Conservation (phyloP, 2,888 invertebrate species). For the Amaurobius ferox region DNA sequence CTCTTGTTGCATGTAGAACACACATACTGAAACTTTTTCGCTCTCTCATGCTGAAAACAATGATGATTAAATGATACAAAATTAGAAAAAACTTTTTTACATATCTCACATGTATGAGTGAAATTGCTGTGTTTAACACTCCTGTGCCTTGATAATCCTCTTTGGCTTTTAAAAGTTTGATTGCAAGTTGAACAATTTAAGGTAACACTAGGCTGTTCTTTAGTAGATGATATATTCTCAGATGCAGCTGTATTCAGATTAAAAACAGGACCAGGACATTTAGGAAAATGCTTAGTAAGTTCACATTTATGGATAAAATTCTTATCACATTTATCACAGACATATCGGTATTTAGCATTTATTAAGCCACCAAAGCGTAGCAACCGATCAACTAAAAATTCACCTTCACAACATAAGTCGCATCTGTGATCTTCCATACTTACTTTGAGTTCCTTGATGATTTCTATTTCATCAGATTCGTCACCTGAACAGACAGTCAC, state of each 20-base stretch:
- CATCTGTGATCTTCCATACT: constrained; percentile 27
- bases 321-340: constrained; percentile 40
- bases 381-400: constrained; percentile 38
- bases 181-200: neutral
- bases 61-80: constrained; percentile 8
- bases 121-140: neutral
- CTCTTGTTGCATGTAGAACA: constrained; percentile 12
- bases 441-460: constrained; percentile 32
- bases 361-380: constrained; percentile 40
- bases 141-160: neutral
- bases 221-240: neutral
- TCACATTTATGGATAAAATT: constrained; percentile 25
- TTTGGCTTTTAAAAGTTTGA: neutral
- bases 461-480: constrained; percentile 29
- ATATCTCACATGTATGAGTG: constrained; percentile 14
- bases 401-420: constrained; percentile 45
- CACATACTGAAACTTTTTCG: neutral
- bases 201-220: neutral
- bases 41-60: constrained; percentile 2
- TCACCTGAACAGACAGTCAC: neutral
- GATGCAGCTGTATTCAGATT: neutral
- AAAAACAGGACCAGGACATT: neutral
- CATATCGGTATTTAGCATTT: constrained; percentile 14
- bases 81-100: constrained; percentile 4
- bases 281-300: neutral